Evolutionary conservation across 2,888 invertebrate genomes (phyloP), one percentile per base, ranked within the genome.

Genomic region (Iselma pallidipennis): DNA sequence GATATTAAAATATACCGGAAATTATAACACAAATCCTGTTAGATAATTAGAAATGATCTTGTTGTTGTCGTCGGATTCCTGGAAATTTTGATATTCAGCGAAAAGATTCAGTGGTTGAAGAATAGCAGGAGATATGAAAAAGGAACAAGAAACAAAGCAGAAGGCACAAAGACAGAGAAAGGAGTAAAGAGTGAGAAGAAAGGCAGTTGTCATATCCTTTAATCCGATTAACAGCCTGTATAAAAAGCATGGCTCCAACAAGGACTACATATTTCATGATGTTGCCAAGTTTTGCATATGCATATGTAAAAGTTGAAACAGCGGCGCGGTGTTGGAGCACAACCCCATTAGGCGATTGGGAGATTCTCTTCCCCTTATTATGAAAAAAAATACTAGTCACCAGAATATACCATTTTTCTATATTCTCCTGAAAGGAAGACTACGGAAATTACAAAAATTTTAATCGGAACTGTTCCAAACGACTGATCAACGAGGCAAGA

Each of bases 261-360:
- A 57, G 64, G 65, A 66, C 62, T 68, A 67, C 68, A 68, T 70
- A 70, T 70, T 70, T 68, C 67, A 70, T 70, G 67, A 66, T 62
- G 60, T 61, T 63, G 59, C 57, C 58, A 57, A 29, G 60, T 61
- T 66, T 60, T 70, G 65, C 66, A 68, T 68, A 67, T 67, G 67
- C 63, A 65, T 65, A 51, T 29, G 31, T n/a, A 31, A 31, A 31
- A 28, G 12, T 29, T 31, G 51, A 50, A 26, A 19, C 21, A 26
- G 49, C 21, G 7, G 6, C 12, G 51, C 25, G 16, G 10, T 31
- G 51, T 16, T 19, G 19, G 49, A 12, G 49, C 14, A 29, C 28
- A 21, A 29, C 29, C 19, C 51, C 51, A 51, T 51, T 51, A 51
- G 51, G 14, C 51, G 51, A 51, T 51, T 51, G 29, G 51, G 31